Base-by-base conservation (phyloP, 2,888 invertebrate genomes). In the Dynastes tityus region DNA sequence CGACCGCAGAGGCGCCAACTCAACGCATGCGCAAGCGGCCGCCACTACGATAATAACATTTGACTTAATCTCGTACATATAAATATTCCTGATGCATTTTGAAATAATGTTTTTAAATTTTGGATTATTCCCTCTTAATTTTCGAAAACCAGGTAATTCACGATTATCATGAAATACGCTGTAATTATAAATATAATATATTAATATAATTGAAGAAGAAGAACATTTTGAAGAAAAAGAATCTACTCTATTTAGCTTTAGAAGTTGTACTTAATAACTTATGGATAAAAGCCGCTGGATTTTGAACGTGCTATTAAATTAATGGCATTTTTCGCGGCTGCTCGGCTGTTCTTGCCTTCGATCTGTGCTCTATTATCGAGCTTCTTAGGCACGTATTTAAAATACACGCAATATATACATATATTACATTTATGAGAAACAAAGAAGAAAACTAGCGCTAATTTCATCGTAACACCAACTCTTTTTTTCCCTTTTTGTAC, bases 301-400 rank as follows among this genome's bases (percentile, higher is more conserved):
- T 58, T 79, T 77, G 79, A 55, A 78, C 40, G 49, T 71, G 80
- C 79, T 81, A 82, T 83, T 82, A 82, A 82, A 83, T 82, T 83
- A 81, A 82, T 82, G 82, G 79, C 79, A 65, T 67, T 64, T 76
- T 13, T 49, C 78, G 76, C 79, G 81, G 78, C 77, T 71, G 76
- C 79, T 81, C 80, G 82, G 78, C 76, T 80, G 76, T 80, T 77
- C 80, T 81, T 82, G 83, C 83, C 83, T 83, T 82, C 80, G 82
- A 82, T 80, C 81, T 83, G 81, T 81, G 81, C 82, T 82, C 80
- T 70, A 63, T 65, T 55, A 71, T 77, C 78, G 80, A 79, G 80
- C 80, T 80, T 80, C 53, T 64, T 80, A 81, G 80, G 64, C 73
- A 58, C 73, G 73, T 73, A 78, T 80, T 78, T 78, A 73, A 75